phyloP scores from a whole-genome alignment of 2,888 invertebrate species.

The Cylloceria caligata region DNA sequence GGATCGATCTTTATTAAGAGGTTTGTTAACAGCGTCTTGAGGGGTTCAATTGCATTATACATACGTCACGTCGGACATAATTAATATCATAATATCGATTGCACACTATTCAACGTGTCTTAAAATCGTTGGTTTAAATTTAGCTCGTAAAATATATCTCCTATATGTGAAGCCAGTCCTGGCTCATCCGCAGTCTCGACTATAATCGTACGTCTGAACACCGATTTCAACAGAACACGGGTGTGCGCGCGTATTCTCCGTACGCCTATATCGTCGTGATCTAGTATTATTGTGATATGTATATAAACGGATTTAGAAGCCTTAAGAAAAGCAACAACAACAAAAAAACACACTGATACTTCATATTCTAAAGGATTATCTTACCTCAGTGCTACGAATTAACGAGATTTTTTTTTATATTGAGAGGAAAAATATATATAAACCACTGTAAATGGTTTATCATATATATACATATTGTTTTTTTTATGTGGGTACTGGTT shows the following conservation, averaged over 20 bases:
- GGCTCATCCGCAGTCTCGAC: conserved; percentile 37
- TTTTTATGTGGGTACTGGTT: conserved; percentile 56
- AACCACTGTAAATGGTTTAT: conserved; percentile 44
- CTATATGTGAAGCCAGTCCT: conserved; percentile 17
- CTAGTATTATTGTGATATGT: conserved; percentile 74
- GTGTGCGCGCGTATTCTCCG: conserved; percentile 3
- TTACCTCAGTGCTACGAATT: conserved; percentile 24
- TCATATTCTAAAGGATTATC: conserved; percentile 46
- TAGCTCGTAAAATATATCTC: conserved; percentile 30
- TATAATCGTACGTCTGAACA: conserved; percentile 35
- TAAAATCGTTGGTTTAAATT: conserved; percentile 27
- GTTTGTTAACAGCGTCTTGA: neutral
- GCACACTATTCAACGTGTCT: conserved; percentile 38
- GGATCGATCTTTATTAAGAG: neutral
- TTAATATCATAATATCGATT: conserved; percentile 18
- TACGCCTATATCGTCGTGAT: conserved; percentile 51
- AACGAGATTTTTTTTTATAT: conserved; percentile 47
- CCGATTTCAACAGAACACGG: conserved; percentile 20
- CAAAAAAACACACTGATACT: conserved; percentile 32
- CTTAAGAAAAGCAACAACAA: conserved; percentile 27
- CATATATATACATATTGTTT: conserved; percentile 18
- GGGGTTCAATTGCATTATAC: neutral
- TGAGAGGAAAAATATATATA: conserved; percentile 22
- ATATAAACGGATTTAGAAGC: conserved; percentile 64
- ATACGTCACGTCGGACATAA: neutral